A percentile compares a stretch with the other conserved stretches of the same genome.
phyloP scores from a whole-genome alignment of 2,888 invertebrate genomes.

The Eupithecia inturbata region DNA sequence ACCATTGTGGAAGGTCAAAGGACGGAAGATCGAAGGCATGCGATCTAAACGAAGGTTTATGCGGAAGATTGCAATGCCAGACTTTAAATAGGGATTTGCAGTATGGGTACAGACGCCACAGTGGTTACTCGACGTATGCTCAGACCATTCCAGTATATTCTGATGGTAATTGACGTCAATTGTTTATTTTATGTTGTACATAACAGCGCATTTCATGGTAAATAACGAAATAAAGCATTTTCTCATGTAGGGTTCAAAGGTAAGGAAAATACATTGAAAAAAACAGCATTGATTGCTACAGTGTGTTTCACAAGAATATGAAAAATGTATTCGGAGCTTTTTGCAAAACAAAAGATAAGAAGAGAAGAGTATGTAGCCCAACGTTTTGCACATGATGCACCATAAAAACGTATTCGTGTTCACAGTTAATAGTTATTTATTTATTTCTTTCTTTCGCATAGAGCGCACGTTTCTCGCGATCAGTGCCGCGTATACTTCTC shows the following conservation, averaged over 20 bases:
- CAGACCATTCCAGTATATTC: not conserved
- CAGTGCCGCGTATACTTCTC: too few species aligned
- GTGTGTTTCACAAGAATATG: too few species aligned
- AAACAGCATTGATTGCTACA: not conserved
- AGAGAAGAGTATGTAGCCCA: too few species aligned
- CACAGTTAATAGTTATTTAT: too few species aligned
- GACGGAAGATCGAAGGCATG: not conserved
- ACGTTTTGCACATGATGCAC: too few species aligned
- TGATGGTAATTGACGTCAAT: not conserved
- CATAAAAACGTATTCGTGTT: too few species aligned
- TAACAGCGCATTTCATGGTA: not conserved
- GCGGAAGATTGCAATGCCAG: conserved; percentile 24
- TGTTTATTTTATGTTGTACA: not conserved
- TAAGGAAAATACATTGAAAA: not conserved
- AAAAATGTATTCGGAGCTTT: too few species aligned
- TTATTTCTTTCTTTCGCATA: too few species aligned
- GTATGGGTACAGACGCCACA: conserved; percentile 6
- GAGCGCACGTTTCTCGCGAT: too few species aligned
- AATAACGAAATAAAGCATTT: not conserved
- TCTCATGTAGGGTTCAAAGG: not conserved
- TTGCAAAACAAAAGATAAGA: too few species aligned
- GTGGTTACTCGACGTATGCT: not conserved
- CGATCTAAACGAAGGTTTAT: conserved; percentile 8
- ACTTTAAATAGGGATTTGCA: conserved; percentile 14
- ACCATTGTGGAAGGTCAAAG: conserved; percentile 14